A percentile compares a stretch with the other conserved stretches of the same genome.
Conservation (phyloP, 2,797 vertebrate genomes). For the Okamejei kenojei region DNA sequence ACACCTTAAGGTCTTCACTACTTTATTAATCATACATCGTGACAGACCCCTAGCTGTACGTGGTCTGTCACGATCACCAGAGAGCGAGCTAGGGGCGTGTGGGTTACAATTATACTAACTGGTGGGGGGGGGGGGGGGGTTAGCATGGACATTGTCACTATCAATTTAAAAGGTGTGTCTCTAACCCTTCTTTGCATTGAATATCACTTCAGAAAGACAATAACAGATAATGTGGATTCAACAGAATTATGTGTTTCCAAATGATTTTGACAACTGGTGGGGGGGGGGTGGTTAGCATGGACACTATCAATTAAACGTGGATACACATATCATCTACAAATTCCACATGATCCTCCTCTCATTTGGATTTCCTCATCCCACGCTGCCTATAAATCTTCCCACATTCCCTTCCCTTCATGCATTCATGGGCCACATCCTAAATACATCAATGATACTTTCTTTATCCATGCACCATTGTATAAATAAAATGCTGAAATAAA, state of each 20-base stretch:
- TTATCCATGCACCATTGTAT: background rate
- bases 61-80: too few species aligned
- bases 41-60: too few species aligned
- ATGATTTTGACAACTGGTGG: background rate
- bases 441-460: background rate
- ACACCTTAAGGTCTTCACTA: too few species aligned
- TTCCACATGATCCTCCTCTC: background rate
- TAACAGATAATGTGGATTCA: background rate
- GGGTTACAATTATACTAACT: too few species aligned
- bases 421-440: background rate
- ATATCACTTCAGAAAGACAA: background rate
- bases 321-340: too few species aligned
- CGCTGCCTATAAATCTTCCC: background rate
- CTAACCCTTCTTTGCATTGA: background rate
- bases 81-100: too few species aligned
- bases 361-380: background rate
- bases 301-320: too few species aligned
- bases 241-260: background rate
- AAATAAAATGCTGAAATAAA: background rate
- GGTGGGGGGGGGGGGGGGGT: too few species aligned
- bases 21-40: too few species aligned
- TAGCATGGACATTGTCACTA: too few species aligned
- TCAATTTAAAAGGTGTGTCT: too few species aligned
- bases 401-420: background rate
- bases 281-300: too few species aligned